phyloP scores from a whole-genome alignment of 2,113 vertebrate genomes.

The Takifugu flavidus region DNA sequence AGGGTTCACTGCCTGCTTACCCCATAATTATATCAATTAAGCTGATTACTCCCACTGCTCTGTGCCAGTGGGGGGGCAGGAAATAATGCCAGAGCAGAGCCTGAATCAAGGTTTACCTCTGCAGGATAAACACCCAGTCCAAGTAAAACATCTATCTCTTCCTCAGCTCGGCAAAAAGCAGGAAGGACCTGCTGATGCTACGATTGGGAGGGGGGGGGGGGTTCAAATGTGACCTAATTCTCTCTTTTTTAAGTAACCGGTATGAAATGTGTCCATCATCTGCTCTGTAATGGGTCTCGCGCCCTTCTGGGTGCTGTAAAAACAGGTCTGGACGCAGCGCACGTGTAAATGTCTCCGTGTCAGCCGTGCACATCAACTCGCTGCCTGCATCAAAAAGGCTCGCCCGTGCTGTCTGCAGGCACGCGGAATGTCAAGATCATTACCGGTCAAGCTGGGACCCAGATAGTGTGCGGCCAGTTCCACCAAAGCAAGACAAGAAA shows the following conservation, averaged over 20 bases:
- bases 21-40: conserved; percentile 61
- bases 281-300: neutral
- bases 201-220: conserved; percentile 1
- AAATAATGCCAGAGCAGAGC: conserved; percentile 43
- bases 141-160: conserved; percentile 19
- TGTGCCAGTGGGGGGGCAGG: conserved; percentile 46
- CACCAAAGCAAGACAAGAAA: neutral
- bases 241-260: conserved; percentile 13
- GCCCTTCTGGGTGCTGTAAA: neutral
- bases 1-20: conserved; percentile 47
- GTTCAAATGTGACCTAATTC: neutral
- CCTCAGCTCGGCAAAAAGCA: too few species aligned
- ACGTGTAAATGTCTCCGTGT: too few species aligned
- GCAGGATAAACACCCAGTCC: conserved; percentile 37
- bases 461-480: too few species aligned
- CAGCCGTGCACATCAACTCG: too few species aligned
- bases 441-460: too few species aligned
- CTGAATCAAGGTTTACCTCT: conserved; percentile 55
- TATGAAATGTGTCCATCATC: conserved; percentile 12
- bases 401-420: too few species aligned
- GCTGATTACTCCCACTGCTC: conserved; percentile 59
- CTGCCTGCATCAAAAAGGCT: too few species aligned
- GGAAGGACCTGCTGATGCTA: too few species aligned
- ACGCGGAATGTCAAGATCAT: too few species aligned
- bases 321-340: too few species aligned